Conservation (phyloP, 92 coral and sea anemone genomes). For the Porites cylindrica region DNA sequence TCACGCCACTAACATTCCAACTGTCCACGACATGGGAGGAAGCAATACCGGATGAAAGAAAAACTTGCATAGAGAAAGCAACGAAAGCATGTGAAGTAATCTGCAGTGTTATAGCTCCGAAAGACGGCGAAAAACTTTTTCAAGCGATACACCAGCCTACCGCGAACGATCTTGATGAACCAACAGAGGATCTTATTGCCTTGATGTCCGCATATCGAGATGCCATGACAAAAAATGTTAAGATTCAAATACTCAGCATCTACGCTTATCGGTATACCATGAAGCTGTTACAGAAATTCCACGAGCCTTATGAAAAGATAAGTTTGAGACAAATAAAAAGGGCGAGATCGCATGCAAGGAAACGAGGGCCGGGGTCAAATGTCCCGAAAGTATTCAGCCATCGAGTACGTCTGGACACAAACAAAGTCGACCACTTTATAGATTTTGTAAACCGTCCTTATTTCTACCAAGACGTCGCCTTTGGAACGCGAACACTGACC, state of each 20-base stretch:
- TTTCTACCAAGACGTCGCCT: too few relatives aligned
- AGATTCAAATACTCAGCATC: too few relatives aligned
- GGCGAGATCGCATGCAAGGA: constrained; percentile 62
- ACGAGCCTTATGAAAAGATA: too few relatives aligned
- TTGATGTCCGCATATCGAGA: constrained; percentile 49
- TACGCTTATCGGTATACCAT: too few relatives aligned
- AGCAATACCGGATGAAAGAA: too few relatives aligned
- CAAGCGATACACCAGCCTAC: constrained; percentile 14
- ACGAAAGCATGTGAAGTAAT: constrained; percentile 53
- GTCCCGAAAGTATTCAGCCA: constrained; percentile 29
- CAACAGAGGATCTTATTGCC: constrained; percentile 43
- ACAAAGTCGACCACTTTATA: not conserved
- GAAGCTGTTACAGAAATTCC: too few relatives aligned
- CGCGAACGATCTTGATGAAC: not conserved
- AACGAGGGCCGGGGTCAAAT: constrained; percentile 3
- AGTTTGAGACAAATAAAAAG: constrained; percentile 51
- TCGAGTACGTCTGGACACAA: constrained; percentile 49
- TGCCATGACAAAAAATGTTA: constrained; percentile 12
- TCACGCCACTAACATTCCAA: too few relatives aligned
- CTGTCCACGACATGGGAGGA: too few relatives aligned
- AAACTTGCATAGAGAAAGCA: not conserved
- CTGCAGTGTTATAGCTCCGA: constrained; percentile 49
- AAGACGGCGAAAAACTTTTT: constrained; percentile 46
- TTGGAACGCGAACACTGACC: too few relatives aligned
- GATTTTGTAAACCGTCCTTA: too few relatives aligned